These are phyloP conservation scores for Beroe ovata DNA, from an alignment of 37 sponge, comb jelly and placozoan genomes.

Conservation along the genomic window DNA sequence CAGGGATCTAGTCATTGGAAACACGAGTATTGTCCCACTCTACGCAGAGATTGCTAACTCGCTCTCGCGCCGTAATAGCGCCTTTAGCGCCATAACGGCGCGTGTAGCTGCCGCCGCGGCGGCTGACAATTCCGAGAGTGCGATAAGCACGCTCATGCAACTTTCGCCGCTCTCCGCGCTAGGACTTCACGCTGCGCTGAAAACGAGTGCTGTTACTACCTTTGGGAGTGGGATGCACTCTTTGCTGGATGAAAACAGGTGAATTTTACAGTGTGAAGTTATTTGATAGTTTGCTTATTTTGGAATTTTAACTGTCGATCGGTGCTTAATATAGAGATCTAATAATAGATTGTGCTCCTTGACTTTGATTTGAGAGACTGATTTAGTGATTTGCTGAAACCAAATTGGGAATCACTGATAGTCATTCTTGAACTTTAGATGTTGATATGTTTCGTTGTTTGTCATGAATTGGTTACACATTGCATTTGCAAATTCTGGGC, in stretches of 20 bases:
- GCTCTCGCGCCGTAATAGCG: background rate
- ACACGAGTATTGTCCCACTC: background rate
- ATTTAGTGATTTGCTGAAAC: too few relatives aligned
- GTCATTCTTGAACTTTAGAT: too few relatives aligned
- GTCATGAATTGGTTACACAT: too few relatives aligned
- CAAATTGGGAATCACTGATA: too few relatives aligned
- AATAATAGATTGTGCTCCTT: too few relatives aligned
- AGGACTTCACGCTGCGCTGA: background rate
- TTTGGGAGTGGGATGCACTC: background rate
- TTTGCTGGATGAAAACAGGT: constrained; percentile 25
- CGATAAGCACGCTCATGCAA: constrained; percentile 20
- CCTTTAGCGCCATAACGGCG: constrained; percentile 35
- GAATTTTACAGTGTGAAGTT: background rate
- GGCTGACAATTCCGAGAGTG: background rate
- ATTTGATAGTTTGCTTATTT: too few relatives aligned
- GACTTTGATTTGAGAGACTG: too few relatives aligned
- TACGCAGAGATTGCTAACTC: background rate
- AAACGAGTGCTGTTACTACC: background rate
- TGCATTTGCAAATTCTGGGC: too few relatives aligned
- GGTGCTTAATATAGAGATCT: too few relatives aligned
- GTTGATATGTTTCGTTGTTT: too few relatives aligned
- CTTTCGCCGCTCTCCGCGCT: constrained; percentile 25
- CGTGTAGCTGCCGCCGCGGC: background rate
- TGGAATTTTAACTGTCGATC: too few relatives aligned
- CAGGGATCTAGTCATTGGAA: background rate